Evolutionary conservation across 2,888 invertebrate genomes (phyloP), one percentile per base, ranked within the genome.

Genomic region (Stenurella melanura): DNA sequence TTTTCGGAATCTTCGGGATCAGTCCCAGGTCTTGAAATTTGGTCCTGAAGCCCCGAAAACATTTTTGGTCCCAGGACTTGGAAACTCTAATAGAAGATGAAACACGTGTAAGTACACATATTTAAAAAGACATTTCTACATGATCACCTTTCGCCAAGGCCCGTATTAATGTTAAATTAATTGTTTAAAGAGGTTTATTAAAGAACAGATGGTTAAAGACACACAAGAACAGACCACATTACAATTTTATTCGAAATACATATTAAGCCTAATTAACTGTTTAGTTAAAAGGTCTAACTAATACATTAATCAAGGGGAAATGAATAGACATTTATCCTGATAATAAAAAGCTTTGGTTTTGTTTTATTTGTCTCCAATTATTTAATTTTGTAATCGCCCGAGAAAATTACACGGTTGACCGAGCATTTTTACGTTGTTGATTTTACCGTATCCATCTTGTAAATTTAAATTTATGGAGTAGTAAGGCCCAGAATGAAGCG

Each of bases 401-500:
- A 61, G 61, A 64, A 64, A 42, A 64, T 12, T 64, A 34, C 18
- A 50, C 61, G 60, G 42, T 21, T 21, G 60, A 60, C 42, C 38
- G 60, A 12, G 21, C 17, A 18, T 70, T 70, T 70, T 70, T 70
- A 70, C 60, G 60, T 30, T 30, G 17, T 26, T 30, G 60, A 70
- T 50, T 70, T 42, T 42, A 58, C 69, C 38, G 69, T 70, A 34
- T 60, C 42, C 42, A 30, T 19, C 42, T 50, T 19, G 69, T 70
- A 58, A 30, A 70, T 57, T 70, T 58, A 58, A 58, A 70, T 70
- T 70, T 70, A 58, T 70, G 60, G 60, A 60, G 60, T 70, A 58
- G 70, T 60, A 34, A 58, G n/a, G 70, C 61, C 26, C 50, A 19
- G 60, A 42, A 21, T 42, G 70, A 42, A 42, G 60, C 70, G 38